phyloP scores from a whole-genome alignment of 2,888 invertebrate genomes.

The Baccha elongata region DNA sequence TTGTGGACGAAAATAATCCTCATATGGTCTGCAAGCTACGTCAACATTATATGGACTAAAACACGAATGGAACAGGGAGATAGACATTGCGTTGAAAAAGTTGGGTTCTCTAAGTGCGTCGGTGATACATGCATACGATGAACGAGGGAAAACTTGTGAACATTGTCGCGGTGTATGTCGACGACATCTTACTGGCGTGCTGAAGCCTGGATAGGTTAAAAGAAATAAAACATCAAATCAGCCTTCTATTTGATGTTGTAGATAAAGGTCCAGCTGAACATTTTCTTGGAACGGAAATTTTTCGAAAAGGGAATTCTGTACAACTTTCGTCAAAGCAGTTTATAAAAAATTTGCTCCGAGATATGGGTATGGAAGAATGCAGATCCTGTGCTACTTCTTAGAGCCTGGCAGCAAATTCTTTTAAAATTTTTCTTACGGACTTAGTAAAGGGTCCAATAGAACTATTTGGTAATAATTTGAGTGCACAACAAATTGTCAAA shows the following conservation, averaged over 20 bases:
- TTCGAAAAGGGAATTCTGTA: too few relatives aligned
- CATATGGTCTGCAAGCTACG: conserved; percentile 26
- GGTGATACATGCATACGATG: too few relatives aligned
- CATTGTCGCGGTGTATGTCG: conserved; percentile 38
- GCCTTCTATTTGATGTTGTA: conserved; percentile 25
- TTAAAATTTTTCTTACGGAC: background rate
- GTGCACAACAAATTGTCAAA: conserved; percentile 34
- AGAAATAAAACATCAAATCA: conserved; percentile 50
- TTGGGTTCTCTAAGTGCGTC: too few relatives aligned
- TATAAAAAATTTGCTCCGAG: background rate
- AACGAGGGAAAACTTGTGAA: background rate
- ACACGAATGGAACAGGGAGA: background rate
- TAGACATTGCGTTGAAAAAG: too few relatives aligned
- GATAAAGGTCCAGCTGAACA: conserved; percentile 41
- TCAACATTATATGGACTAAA: conserved; percentile 28
- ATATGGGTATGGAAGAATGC: background rate
- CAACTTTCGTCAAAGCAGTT: background rate
- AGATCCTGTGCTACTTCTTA: background rate
- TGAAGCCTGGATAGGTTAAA: conserved; percentile 15
- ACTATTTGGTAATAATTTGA: conserved; percentile 23
- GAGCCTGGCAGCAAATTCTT: background rate
- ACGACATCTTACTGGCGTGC: conserved; percentile 44
- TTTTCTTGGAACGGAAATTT: conserved; percentile 43
- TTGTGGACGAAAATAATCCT: conserved; percentile 14
- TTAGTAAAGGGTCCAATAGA: conserved; percentile 3